Base-by-base conservation (phyloP, 2,888 invertebrate genomes). In the Eristalis intricaria region DNA sequence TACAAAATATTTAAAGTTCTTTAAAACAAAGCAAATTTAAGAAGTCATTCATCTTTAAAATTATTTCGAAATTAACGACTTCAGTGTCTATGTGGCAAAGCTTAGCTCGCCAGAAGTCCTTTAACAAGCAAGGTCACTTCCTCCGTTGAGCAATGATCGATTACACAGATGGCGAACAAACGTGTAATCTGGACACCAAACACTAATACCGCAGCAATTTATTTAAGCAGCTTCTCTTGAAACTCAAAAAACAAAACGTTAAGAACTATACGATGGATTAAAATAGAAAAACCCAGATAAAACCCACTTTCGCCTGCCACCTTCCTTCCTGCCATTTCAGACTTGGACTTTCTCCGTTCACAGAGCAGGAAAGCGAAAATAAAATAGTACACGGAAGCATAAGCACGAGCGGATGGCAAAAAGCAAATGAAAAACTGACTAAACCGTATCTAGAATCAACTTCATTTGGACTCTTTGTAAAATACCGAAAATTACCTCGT, bases 401-500 rank as follows among this genome's bases (percentile, higher is more conserved):
- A 60, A 11, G 60, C 26, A 1, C 43, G 15, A 11, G 23, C 11
- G 23, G 60, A 26, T 13, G 23, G 60, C 23, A 60, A 3, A 65
- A 26, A 75, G 29, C 7, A 7, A 19, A 61, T 61, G 19, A 15
- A 22, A 60, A 68, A 68, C 8, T 10, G 61, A 63, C 60, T 76
- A 13, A 76, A 61, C 50, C 63, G 64, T 78, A 69, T 29, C 26
- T 70, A 19, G 78, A 71, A 78, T 65, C 71, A 71, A 79, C 78
- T 79, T 71, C 70, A 60, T 65, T 79, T 65, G 15, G 58, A 26
- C 60, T 71, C 60, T 66, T 79, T 65, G 71, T 23, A 65, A 71
- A 79, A 68, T 81, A 68, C 74, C 68, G 38, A 74, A 81, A 81
- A 74, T 74, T 68, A 74, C 43, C 74, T 63, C 56, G 60, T 61